phyloP scores from a whole-genome alignment of 2,888 invertebrate species.

The Hymenopus coronatus region DNA sequence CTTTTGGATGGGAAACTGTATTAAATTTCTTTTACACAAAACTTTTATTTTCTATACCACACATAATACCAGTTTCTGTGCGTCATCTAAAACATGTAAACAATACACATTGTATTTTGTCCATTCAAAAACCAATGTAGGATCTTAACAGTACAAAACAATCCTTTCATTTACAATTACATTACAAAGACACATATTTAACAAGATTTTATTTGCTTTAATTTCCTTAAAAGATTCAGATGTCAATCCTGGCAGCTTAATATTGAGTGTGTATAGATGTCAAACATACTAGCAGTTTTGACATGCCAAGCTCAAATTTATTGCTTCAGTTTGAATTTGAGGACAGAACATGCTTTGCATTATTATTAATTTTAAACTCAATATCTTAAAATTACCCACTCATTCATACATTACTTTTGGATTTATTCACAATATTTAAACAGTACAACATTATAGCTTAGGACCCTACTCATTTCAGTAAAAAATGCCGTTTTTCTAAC shows the following conservation, averaged over 20 bases:
- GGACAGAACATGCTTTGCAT: constrained; percentile 1
- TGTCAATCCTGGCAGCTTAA: neutral
- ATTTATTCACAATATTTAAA: constrained; percentile 3
- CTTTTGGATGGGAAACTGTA: constrained; percentile 2
- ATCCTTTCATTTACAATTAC: neutral
- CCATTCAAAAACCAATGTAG: neutral
- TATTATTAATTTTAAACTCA: neutral
- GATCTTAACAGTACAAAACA: constrained; percentile 3
- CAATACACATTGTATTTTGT: neutral
- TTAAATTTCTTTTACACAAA: neutral
- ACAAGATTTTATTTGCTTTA: neutral
- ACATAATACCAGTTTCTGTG: constrained; percentile 3
- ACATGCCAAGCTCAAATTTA: constrained; percentile 15
- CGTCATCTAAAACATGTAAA: neutral
- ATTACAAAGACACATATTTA: constrained; percentile 14
- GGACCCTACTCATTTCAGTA: constrained; percentile 17
- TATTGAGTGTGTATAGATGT: neutral
- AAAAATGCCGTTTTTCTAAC: constrained; percentile 17
- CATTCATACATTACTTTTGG: constrained; percentile 5
- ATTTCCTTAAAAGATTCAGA: neutral
- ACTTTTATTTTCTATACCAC: neutral
- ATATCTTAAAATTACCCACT: neutral
- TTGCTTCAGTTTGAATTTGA: constrained; percentile 15
- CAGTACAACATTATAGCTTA: constrained; percentile 10
- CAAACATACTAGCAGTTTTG: neutral